Conservation (phyloP, 2,888 invertebrate species). For the Drosophila testacea region DNA sequence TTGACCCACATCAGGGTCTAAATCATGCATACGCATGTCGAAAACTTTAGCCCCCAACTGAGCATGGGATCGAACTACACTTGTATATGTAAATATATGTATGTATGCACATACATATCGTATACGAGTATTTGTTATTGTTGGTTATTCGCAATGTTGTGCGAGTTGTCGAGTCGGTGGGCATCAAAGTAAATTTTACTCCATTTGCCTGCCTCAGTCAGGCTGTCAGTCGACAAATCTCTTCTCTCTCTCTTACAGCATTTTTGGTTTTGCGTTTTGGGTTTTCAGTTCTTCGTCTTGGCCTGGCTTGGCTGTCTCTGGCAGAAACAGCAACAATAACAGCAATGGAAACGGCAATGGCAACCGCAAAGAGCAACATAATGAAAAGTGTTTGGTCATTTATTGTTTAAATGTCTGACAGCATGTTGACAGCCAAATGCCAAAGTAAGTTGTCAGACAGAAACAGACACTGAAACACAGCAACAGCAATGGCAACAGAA, state of each 20-base stretch:
- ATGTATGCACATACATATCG: background rate
- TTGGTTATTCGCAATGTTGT: slow-evolving; percentile 32
- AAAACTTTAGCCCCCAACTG: slow-evolving; percentile 30
- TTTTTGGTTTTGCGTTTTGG: slow-evolving; percentile 28
- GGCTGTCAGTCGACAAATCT: slow-evolving; percentile 58
- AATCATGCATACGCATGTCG: slow-evolving; percentile 62
- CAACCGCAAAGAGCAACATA: slow-evolving; percentile 78
- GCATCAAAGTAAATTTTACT: slow-evolving; percentile 61
- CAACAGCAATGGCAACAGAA: slow-evolving; percentile 24
- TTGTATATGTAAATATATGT: background rate
- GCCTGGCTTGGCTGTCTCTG: slow-evolving; percentile 35
- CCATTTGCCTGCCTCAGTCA: slow-evolving; percentile 39
- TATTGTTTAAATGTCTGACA: slow-evolving; percentile 79
- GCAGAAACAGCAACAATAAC: slow-evolving; percentile 18
- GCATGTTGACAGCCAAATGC: slow-evolving; percentile 81
- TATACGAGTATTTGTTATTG: slow-evolving; percentile 15
- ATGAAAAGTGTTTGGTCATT: slow-evolving; percentile 81
- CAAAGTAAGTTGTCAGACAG: slow-evolving; percentile 78
- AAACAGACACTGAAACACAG: slow-evolving; percentile 41
- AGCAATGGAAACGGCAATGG: slow-evolving; percentile 55
- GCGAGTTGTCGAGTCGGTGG: slow-evolving; percentile 44
- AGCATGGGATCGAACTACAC: slow-evolving; percentile 28
- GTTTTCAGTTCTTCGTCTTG: slow-evolving; percentile 30
- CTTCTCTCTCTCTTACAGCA: slow-evolving; percentile 35
- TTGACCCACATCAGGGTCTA: slow-evolving; percentile 74